Evolutionary conservation across 2,113 vertebrate genomes (phyloP), one percentile per base, ranked within the genome.

Genomic region (Ptychochromis oligacanthus): DNA sequence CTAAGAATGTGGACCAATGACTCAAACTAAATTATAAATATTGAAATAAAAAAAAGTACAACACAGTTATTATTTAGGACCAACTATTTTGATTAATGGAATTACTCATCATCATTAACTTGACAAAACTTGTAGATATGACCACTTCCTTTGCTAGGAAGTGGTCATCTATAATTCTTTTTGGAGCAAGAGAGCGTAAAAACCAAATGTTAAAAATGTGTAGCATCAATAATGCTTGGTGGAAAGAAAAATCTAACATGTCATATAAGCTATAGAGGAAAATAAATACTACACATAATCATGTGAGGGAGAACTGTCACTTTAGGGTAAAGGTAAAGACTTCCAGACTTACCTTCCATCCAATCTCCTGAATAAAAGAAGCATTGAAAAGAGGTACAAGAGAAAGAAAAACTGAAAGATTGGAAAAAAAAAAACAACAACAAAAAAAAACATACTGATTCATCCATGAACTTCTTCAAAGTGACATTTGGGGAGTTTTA

Each of bases 391-490:
- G 77, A 83, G 86, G 46, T 22, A 59, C 54, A 65, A 85, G 28
- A 87, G n/a, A 83, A 78, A 74, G 49, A 75, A 75, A 72, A 64
- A 70, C 36, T 74, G 18, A 82, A 52, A n/a, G 24, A 64, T 38
- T 77, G 77, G 81, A 38, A 88, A 77, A 77, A 85, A 81, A n/a
- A n/a, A n/a, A n/a, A n/a, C n/a, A n/a, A n/a, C n/a, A n/a, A n/a
- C n/a, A n/a, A n/a, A n/a, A n/a, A 70, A 90, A 79, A 75, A 77
- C 76, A 31, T 43, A 55, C 24, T 78, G 86, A 92, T 83, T 90
- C 82, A 91, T 92, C 89, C 81, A 84, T 87, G 54, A 90, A 82
- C 75, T 91, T 88, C 64, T 87, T 91, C 60, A 88, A 83, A 88
- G 88, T 88, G 81, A 86, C 90, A 83, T 87, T 90, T 88, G 85